A percentile compares a stretch with the other conserved stretches of the same genome.
phyloP scores from a whole-genome alignment of 2,113 vertebrate species.

The Alaudala cheleensis region DNA sequence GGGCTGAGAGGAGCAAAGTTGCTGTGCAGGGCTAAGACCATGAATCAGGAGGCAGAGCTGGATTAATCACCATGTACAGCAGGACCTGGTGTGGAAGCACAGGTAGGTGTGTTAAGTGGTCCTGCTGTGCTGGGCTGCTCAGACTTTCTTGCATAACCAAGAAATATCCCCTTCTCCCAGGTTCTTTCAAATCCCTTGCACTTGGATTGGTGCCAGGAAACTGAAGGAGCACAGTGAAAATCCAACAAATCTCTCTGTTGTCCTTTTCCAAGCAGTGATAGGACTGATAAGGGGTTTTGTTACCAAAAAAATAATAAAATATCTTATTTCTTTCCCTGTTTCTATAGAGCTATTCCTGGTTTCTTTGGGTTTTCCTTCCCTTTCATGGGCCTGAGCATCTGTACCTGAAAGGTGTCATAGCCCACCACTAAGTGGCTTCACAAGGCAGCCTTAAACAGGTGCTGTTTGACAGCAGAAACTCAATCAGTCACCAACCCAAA shows the following conservation, averaged over 20 bases:
- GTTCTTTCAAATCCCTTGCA: not conserved
- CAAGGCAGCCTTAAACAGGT: fast-evolving
- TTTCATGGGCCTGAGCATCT: not conserved
- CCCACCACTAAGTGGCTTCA: not conserved
- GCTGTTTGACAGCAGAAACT: not conserved
- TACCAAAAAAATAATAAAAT: not conserved
- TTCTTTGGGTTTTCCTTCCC: not conserved
- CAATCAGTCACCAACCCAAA: not conserved
- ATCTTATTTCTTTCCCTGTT: not conserved
- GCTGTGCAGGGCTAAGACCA: not conserved
- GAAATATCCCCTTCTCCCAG: not conserved
- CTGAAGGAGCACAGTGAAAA: not conserved
- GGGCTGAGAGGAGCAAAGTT: not conserved
- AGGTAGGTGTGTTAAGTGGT: not conserved
- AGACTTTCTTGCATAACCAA: not conserved
- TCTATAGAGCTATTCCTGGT: not conserved
- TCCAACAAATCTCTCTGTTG: not conserved
- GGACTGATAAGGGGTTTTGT: not conserved
- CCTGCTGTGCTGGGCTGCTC: not conserved
- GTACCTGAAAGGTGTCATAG: not conserved
- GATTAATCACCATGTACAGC: not conserved
- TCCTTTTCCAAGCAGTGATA: not conserved
- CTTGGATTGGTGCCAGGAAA: not conserved
- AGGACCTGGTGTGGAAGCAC: not conserved
- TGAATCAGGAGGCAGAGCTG: not conserved